Conservation (phyloP, 2,113 vertebrate species). For the Pomatostomus ruficeps region DNA sequence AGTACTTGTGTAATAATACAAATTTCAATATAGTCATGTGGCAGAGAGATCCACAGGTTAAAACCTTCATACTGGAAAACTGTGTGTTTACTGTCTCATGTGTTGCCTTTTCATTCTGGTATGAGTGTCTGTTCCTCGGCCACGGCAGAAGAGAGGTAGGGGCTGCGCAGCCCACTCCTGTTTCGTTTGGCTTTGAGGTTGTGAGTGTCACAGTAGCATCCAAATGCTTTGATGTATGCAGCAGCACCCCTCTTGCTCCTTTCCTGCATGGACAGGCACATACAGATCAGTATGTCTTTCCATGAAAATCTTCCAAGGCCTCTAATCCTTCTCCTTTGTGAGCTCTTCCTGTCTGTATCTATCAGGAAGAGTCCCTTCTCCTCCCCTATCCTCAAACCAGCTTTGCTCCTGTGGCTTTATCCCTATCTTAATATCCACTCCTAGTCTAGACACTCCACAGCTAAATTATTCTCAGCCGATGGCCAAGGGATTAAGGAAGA, state of each 20-base stretch:
- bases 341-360: neutral
- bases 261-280: neutral
- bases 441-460: neutral
- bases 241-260: neutral
- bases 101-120: neutral
- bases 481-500: neutral
- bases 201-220: neutral
- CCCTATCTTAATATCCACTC: neutral
- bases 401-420: neutral
- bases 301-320: neutral
- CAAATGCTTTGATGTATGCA: neutral
- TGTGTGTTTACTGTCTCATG: neutral
- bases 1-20: neutral
- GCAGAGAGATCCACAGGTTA: neutral
- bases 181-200: neutral
- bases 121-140: neutral
- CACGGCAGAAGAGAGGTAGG: neutral
- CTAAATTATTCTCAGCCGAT: neutral
- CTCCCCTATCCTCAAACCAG: neutral
- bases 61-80: neutral
- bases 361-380: neutral
- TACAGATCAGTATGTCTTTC: neutral
- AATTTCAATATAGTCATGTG: neutral
- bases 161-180: accelerated
- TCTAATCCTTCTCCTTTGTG: neutral